Conservation (phyloP, 2,888 invertebrate species). For the Dexiosoma caninum region DNA sequence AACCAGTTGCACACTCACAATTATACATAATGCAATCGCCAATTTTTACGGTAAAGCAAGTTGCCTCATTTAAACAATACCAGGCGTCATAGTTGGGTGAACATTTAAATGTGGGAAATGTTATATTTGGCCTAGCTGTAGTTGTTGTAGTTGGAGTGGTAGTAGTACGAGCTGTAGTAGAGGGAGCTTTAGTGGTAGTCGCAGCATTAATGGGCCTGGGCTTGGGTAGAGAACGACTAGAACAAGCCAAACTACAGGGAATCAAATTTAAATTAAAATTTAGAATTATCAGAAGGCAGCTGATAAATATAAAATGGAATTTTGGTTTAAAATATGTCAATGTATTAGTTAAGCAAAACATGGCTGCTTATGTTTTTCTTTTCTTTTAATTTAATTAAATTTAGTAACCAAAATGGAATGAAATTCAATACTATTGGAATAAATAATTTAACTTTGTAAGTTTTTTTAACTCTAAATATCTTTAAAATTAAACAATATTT, state of each 20-base stretch:
- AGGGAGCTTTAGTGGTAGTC: constrained; percentile 59
- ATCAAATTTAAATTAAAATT: constrained; percentile 14
- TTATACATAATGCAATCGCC: constrained; percentile 95
- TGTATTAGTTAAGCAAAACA: constrained; percentile 14
- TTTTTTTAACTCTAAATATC: neutral
- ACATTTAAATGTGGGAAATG: constrained; percentile 96
- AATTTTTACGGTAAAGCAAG: constrained; percentile 96
- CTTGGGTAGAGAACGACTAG: constrained; percentile 84
- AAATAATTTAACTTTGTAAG: neutral
- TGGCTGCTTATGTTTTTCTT: constrained; percentile 12
- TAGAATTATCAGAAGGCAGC: constrained; percentile 32
- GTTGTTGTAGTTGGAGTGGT: constrained; percentile 81
- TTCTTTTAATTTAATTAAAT: neutral
- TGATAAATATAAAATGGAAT: constrained; percentile 48
- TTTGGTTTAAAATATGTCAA: constrained; percentile 32
- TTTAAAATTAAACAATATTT: constrained; percentile 42
- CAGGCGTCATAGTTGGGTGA: constrained; percentile 94
- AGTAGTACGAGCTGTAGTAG: constrained; percentile 70
- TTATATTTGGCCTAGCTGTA: constrained; percentile 90
- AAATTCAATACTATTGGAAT: constrained; percentile 20
- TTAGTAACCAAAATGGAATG: constrained; percentile 41
- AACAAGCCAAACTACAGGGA: constrained; percentile 71
- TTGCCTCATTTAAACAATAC: constrained; percentile 97
- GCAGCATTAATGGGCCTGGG: constrained; percentile 80
- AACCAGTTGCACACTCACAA: constrained; percentile 96